Conservation (phyloP, 2,888 invertebrate species). For the Lathronympha strigana region DNA sequence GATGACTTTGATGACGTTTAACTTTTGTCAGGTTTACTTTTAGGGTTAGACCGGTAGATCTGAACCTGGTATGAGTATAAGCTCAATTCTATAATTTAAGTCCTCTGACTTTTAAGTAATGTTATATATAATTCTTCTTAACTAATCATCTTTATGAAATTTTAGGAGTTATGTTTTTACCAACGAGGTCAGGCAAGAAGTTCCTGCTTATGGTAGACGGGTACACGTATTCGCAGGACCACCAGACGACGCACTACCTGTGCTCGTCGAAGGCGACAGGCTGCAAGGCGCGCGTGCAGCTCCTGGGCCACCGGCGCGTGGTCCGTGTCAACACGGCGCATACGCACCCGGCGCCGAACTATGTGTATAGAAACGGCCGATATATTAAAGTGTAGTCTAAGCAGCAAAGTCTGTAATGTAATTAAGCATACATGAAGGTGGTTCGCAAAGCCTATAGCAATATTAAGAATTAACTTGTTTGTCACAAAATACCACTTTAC, state of each 20-base stretch:
- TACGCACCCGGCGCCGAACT: conserved; percentile 30
- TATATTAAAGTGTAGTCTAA: conserved; percentile 31
- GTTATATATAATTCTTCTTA: too few relatives aligned
- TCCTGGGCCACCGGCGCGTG: conserved; percentile 19
- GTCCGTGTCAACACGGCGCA: conserved; percentile 13
- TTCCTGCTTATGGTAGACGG: conserved; percentile 32
- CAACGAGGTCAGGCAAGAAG: conserved; percentile 34
- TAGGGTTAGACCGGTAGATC: too few relatives aligned
- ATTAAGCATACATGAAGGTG: background rate
- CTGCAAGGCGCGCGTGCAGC: conserved; percentile 44
- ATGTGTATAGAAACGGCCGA: conserved; percentile 20
- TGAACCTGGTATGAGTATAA: too few relatives aligned
- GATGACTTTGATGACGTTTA: too few relatives aligned
- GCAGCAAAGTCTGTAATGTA: background rate
- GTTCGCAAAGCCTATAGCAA: background rate
- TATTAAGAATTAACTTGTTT: background rate
- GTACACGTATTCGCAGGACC: conserved; percentile 27
- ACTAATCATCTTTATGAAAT: background rate
- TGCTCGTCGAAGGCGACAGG: conserved; percentile 46
- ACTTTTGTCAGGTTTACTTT: too few relatives aligned
- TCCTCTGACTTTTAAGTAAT: too few relatives aligned
- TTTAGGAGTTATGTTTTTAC: conserved; percentile 28
- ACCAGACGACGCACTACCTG: conserved; percentile 36
- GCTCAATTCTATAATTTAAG: too few relatives aligned
- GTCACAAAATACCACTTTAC: too few relatives aligned